Base-by-base conservation (phyloP, 2,113 vertebrate species). In the Martes martes region DNA sequence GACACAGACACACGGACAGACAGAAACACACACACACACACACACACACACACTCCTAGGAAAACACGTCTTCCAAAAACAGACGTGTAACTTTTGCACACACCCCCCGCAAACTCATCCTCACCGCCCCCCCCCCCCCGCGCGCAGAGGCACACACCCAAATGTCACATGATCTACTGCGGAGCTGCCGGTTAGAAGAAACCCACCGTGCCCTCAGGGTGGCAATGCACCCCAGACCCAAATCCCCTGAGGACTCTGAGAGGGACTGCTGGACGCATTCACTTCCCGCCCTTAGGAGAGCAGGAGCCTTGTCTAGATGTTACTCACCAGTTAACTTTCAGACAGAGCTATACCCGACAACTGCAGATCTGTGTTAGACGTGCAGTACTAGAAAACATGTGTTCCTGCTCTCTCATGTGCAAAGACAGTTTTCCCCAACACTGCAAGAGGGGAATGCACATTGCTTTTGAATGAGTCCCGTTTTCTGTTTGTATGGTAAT, bases 101-200 rank as follows among this genome's bases (percentile, higher is more conserved):
- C 26, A 3, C 76, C 4, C 42, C 69, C 92, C 67, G 31, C 81
- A n/a, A 59, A 74, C 85, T 39, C 95, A 85, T 50, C 23, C 6
- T 65, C 57, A 59, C 59, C 19, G 7, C 45, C 76, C 2, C 50
- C 39, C 82, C 28, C 7, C 65, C 69, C 23, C 52, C 50, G 33
- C 52, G 21, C 78, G 59, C 61, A 0, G 83, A 67, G 73, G 92
- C 82, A 69, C 95, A 96, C 92, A 79, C 89, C 97, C 93, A 82
- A 59, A 82, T 39, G 80, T 76, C 90, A 91, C 96, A 33, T 88
- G 98, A 84, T 73, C 50, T 84, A 50, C 89, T 91, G 96, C 91
- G 89, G 95, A 33, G 55, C 88, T 33, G 4, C 39, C 19, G 71
- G 4, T 36, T 85, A 78, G 19, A 36, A 67, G 84, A 59, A 52